A percentile compares a stretch with the other conserved stretches of the same genome.
Evolutionary conservation across 2,888 invertebrate species (phyloP).

Genomic region (Nineta flava): DNA sequence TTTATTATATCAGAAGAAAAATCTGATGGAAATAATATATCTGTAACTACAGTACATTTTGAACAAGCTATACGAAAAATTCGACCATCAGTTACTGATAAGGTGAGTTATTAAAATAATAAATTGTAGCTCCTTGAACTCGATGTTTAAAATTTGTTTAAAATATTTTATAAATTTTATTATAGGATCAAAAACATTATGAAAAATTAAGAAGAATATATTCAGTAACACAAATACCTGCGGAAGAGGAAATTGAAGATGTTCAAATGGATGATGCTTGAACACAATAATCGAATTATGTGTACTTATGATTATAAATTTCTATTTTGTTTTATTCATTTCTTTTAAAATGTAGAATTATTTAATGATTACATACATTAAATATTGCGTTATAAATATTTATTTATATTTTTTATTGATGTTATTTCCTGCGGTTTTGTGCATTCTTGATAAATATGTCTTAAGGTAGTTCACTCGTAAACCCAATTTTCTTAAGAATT

Average conservation of each 20-base stretch:
- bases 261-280: conserved; percentile 4
- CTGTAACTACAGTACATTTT: conserved; percentile 55
- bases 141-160: neutral
- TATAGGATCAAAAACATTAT: conserved; percentile 58
- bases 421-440: too few relatives aligned
- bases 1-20: conserved; percentile 31
- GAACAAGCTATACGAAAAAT: conserved; percentile 59
- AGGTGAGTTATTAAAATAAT: conserved; percentile 28
- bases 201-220: conserved; percentile 55
- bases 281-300: neutral
- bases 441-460: too few relatives aligned
- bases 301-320: neutral
- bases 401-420: too few relatives aligned
- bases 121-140: neutral
- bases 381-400: too few relatives aligned
- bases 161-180: conserved; percentile 11
- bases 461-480: too few relatives aligned
- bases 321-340: too few relatives aligned
- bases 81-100: conserved; percentile 71
- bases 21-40: neutral
- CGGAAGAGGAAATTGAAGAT: conserved; percentile 39
- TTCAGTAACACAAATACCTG: conserved; percentile 32
- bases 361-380: too few relatives aligned
- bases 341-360: too few relatives aligned
- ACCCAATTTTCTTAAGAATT: too few relatives aligned